Evolutionary conservation across 2,888 invertebrate genomes (phyloP), one percentile per base, ranked within the genome.

Genomic region (Willowsia nigromaculata): DNA sequence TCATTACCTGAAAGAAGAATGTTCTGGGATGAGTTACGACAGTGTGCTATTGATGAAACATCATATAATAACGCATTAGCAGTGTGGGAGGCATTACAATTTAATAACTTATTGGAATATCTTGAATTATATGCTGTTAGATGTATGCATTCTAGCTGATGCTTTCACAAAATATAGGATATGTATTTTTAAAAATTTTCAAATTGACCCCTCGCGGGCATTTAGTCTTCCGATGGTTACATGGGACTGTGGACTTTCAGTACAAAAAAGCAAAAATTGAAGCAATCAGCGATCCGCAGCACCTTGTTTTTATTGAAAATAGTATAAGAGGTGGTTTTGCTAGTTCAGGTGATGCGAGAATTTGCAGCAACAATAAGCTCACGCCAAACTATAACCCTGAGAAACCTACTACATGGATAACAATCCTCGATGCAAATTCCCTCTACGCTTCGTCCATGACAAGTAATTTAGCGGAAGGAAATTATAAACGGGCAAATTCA

Each of bases 211-310:
- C 0, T 6, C 74, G 11, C 47, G 74, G 47, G 13, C 13, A 18
- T 74, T 74, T 74, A 25, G 25, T 43, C 27, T 74, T 25, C 74
- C 74, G 1, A 74, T 74, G 74, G 47, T 47, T 7, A 25, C 47
- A 5, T 47, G 22, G 11, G 74, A 74, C 13, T 74, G 74, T 74
- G 74, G 47, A 2, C n/a, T 27, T 74, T 18, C 6, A 74, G 9
- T 74, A 47, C 27, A 74, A 47, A n/a, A 74, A 74, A 47, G 47
- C 25, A 27, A 74, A 47, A 43, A 74, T 74, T 47, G 47, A 74
- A 22, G 13, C 30, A 37, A 43, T 74, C 1, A 13, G 0, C 13
- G 74, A 47, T 13, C 43, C 47, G 4, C 43, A 74, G 9, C 9
- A 30, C 4, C 27, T 74, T 1, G 47, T 25, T 15, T 74, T 74